Evolutionary conservation across 2,888 invertebrate species (phyloP).

Genomic region (Agrotis exclamationis): DNA sequence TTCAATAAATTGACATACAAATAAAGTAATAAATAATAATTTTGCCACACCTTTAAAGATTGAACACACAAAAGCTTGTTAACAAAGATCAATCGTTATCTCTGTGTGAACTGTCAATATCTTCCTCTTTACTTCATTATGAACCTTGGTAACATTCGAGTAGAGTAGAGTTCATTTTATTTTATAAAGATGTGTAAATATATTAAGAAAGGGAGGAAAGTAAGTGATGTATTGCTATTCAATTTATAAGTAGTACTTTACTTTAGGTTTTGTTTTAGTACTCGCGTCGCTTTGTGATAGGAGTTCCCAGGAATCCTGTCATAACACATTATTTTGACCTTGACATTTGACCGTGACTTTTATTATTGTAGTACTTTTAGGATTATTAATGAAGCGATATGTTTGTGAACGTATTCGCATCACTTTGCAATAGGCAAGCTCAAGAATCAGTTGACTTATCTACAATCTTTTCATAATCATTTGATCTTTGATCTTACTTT

Average conservation of each 20-base stretch:
- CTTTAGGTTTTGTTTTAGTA: no score
- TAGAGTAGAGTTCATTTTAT: slow-evolving; percentile 31
- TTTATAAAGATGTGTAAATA: slow-evolving; percentile 5
- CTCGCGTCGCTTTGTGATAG: no score
- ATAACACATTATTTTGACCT: no score
- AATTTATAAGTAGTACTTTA: slow-evolving; percentile 45
- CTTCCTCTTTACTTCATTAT: slow-evolving; percentile 15
- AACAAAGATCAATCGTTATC: slow-evolving; percentile 62
- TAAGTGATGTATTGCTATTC: slow-evolving; percentile 53
- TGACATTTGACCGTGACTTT: no score
- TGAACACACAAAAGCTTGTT: slow-evolving; percentile 61
- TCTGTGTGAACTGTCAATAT: slow-evolving; percentile 32
- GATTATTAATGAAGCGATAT: no score
- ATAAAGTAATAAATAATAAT: slow-evolving; percentile 43
- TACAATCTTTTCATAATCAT: no score
- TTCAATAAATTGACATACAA: slow-evolving; percentile 16
- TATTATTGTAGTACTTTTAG: no score
- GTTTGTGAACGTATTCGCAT: no score
- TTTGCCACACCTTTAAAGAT: slow-evolving; percentile 52
- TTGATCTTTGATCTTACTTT: no score
- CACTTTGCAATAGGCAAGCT: no score
- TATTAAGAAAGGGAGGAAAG: slow-evolving; percentile 11
- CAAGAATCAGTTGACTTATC: no score
- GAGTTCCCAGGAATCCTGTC: no score
- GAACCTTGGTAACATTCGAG: background rate